phyloP scores from a whole-genome alignment of 2,888 invertebrate genomes.

The Gastrophysa polygoni region DNA sequence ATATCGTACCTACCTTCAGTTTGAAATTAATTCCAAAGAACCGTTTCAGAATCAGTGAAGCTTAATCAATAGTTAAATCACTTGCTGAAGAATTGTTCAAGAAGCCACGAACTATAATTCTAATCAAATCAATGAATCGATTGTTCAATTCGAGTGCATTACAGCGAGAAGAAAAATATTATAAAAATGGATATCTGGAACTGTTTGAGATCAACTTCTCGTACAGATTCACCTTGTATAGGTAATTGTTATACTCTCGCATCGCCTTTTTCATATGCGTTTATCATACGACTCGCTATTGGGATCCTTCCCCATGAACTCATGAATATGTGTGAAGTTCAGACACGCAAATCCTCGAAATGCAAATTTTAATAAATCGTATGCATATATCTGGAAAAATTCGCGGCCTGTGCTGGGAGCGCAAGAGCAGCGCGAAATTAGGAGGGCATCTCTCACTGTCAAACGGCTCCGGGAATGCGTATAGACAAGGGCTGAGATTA shows the following conservation, averaged over 20 bases:
- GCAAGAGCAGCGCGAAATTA: slow-evolving; percentile 21
- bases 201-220: too few relatives aligned
- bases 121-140: too few relatives aligned
- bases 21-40: too few relatives aligned
- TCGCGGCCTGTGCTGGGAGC: slow-evolving; percentile 8
- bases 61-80: too few relatives aligned
- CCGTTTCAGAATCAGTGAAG: too few relatives aligned
- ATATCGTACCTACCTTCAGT: too few relatives aligned
- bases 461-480: slow-evolving; percentile 7
- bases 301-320: slow-evolving; percentile 15
- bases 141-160: too few relatives aligned
- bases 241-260: background rate
- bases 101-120: too few relatives aligned
- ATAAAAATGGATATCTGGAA: too few relatives aligned
- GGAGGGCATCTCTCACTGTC: slow-evolving; percentile 19
- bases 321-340: slow-evolving; percentile 23
- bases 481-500: background rate
- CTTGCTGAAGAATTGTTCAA: too few relatives aligned
- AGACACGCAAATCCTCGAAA: slow-evolving; percentile 22
- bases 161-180: too few relatives aligned
- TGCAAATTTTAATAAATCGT: slow-evolving; percentile 27
- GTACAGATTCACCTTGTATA: too few relatives aligned
- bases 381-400: slow-evolving; percentile 26
- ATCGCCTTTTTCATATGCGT: background rate
- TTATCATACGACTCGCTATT: background rate